Evolutionary conservation across 1,140 invertebrate genomes (phyloP).

Genomic region (Lethrus apterus): DNA sequence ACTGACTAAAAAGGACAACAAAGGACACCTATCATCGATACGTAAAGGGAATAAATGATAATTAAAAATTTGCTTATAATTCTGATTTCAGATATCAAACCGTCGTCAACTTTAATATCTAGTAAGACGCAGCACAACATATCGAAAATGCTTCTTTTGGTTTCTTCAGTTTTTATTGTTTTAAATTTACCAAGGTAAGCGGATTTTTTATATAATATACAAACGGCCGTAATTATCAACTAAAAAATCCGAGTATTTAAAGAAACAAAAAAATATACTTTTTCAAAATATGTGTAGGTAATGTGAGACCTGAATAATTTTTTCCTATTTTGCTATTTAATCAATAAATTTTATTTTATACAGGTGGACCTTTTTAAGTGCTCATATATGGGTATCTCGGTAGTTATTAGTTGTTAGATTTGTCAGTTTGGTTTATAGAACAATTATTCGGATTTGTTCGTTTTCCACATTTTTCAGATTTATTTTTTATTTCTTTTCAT

Average conservation of each 20-base stretch:
- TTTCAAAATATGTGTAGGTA: no score
- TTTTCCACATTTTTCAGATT: neutral
- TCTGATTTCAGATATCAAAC: constrained; percentile 24
- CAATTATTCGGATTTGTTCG: neutral
- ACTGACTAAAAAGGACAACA: neutral
- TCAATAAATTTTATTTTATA: no score
- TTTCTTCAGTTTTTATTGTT: constrained; percentile 70
- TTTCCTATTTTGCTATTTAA: no score
- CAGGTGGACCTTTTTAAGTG: no score
- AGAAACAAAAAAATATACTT: no score
- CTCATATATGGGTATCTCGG: no score
- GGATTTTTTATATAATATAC: neutral
- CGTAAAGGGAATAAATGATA: neutral
- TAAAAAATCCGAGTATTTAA: no score
- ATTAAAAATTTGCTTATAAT: neutral
- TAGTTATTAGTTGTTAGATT: no score
- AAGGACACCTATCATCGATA: neutral
- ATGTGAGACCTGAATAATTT: no score
- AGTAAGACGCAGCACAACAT: constrained; percentile 48
- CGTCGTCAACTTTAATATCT: constrained; percentile 18
- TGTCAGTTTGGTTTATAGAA: neutral
- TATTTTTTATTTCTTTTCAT: neutral
- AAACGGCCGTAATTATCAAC: no score
- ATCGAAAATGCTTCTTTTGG: constrained; percentile 73
- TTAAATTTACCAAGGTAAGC: constrained; percentile 61